A percentile compares a stretch with the other conserved stretches of the same genome.
These are phyloP conservation scores for Nymphalis io DNA, from an alignment of 1,140 invertebrate species.

Conservation along the genomic window DNA sequence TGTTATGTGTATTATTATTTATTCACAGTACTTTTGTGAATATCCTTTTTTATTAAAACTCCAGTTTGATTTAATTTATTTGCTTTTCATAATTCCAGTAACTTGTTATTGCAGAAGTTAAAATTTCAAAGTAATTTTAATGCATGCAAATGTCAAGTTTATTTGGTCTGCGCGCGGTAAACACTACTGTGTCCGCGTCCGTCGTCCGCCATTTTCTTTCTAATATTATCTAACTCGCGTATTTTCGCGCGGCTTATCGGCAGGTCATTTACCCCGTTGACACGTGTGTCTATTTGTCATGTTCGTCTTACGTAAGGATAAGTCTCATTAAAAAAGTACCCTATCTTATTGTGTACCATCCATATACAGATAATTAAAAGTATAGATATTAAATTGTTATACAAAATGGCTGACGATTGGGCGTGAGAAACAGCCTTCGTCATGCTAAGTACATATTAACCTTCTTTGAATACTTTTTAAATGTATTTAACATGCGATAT, in stretches of 20 bases:
- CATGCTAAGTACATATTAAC: too few relatives aligned
- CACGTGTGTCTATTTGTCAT: conserved; percentile 61
- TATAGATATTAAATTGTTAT: neutral
- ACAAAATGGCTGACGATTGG: neutral
- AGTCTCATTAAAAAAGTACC: neutral
- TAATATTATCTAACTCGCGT: conserved; percentile 75
- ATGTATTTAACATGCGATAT: neutral
- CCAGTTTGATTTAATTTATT: too few relatives aligned
- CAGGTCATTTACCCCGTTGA: conserved; percentile 63
- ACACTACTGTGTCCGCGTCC: conserved; percentile 32
- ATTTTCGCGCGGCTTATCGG: conserved; percentile 74
- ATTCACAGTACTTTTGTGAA: too few relatives aligned
- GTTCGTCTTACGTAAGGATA: conserved; percentile 36
- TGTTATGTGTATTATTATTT: neutral
- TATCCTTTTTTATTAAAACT: too few relatives aligned
- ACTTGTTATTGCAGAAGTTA: neutral
- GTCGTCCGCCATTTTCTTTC: conserved; percentile 67
- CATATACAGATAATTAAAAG: neutral
- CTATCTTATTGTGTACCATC: neutral
- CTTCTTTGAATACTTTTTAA: too few relatives aligned
- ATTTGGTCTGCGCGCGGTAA: conserved; percentile 22
- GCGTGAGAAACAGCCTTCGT: neutral
- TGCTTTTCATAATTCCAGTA: neutral
- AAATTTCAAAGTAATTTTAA: neutral
- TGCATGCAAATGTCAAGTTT: conserved; percentile 13